phyloP scores from a whole-genome alignment of 2,113 vertebrate genomes.

The Okapia johnstoni region DNA sequence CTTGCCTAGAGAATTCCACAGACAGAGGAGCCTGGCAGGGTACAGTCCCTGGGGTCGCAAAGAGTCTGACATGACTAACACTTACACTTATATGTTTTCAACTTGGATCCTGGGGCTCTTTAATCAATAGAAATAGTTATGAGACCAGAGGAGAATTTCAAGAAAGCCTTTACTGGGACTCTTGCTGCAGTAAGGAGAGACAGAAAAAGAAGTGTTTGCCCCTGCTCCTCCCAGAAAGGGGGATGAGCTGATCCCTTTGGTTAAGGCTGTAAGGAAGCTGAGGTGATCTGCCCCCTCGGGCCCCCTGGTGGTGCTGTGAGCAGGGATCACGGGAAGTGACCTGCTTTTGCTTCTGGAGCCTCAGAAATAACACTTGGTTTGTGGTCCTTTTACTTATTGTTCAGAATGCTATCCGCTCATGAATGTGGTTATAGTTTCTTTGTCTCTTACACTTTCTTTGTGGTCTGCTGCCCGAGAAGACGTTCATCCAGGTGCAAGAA shows the following conservation, averaged over 20 bases:
- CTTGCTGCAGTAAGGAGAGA: background rate
- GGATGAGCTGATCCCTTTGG: background rate
- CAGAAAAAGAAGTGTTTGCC: background rate
- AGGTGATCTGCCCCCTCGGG: background rate
- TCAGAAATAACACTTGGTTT: background rate
- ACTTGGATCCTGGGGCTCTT: background rate
- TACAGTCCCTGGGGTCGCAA: background rate
- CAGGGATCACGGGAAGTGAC: background rate
- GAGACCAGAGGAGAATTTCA: background rate
- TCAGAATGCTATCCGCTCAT: background rate
- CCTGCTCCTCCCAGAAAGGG: accelerated
- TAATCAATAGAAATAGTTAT: background rate
- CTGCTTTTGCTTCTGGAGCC: background rate
- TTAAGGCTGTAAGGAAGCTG: background rate
- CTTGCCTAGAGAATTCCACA: background rate
- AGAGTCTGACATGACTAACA: background rate
- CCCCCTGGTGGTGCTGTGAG: too few relatives aligned
- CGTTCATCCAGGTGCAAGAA: accelerated
- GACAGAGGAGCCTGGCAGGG: background rate
- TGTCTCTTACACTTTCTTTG: background rate
- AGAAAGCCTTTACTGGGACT: background rate
- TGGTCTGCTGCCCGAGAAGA: background rate
- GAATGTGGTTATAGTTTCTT: background rate
- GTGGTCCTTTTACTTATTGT: background rate
- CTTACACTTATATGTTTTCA: background rate